phyloP scores from a whole-genome alignment of 2,113 vertebrate genomes.

The Myrmecobius fasciatus region DNA sequence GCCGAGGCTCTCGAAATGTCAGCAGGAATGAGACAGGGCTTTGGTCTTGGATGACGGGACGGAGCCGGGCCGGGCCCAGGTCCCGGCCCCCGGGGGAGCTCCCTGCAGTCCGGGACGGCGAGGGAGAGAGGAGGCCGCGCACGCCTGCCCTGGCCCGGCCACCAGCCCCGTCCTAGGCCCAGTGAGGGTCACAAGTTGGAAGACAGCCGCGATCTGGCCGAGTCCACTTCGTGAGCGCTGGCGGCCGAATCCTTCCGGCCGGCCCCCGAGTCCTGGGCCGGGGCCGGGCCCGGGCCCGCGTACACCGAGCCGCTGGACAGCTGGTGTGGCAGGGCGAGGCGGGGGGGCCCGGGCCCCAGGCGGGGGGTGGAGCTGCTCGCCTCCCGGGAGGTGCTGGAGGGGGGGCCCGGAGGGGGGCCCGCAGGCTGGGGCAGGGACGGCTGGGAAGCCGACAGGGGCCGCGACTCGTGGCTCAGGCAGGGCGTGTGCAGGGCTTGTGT shows the following conservation, averaged over 20 bases:
- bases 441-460: constrained; percentile 94
- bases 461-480: constrained; percentile 91
- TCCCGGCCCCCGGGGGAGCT: neutral
- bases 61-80: neutral
- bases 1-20: neutral
- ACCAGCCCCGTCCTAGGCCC: neutral
- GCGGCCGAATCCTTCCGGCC: constrained; percentile 88
- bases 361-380: constrained; percentile 85
- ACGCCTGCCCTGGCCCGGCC: constrained; percentile 25
- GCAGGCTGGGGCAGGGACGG: constrained; percentile 93
- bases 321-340: constrained; percentile 87
- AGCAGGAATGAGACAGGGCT: constrained; percentile 10
- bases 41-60: neutral
- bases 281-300: constrained; percentile 60
- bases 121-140: neutral
- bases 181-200: constrained; percentile 96
- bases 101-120: neutral
- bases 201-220: constrained; percentile 92
- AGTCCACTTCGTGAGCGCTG: constrained; percentile 90
- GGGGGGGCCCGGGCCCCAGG: constrained; percentile 80
- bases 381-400: constrained; percentile 86
- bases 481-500: constrained; percentile 90
- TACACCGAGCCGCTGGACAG: constrained; percentile 84
- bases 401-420: constrained; percentile 83
- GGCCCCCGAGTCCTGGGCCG: constrained; percentile 83